phyloP scores from a whole-genome alignment of 2,113 vertebrate genomes.

The Hemicordylus capensis region DNA sequence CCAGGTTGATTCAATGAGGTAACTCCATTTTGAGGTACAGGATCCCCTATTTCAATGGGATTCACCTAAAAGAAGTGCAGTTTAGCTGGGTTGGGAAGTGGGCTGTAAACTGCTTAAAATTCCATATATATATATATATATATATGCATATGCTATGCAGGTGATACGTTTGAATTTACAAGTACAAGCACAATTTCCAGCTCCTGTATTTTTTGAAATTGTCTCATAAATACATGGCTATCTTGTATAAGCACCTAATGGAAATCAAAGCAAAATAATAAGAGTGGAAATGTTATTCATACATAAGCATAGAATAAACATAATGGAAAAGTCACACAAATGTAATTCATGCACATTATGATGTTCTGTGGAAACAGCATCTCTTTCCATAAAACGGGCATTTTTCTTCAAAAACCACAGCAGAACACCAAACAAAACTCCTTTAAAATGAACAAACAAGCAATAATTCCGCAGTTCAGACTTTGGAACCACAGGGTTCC shows the following conservation, averaged over 20 bases:
- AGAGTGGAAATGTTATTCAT: background rate
- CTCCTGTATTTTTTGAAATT: slow-evolving; percentile 2
- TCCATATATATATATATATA: no score
- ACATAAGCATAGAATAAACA: background rate
- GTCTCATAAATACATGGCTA: background rate
- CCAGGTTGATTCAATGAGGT: background rate
- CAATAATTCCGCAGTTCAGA: background rate
- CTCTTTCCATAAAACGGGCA: background rate
- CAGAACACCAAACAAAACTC: background rate
- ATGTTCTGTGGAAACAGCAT: slow-evolving; percentile 16
- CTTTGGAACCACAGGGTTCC: background rate
- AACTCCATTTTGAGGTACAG: background rate
- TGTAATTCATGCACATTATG: slow-evolving; percentile 12
- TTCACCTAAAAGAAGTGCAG: background rate
- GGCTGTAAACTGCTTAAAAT: background rate
- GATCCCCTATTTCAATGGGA: background rate
- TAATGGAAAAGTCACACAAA: slow-evolving; percentile 3
- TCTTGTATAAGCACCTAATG: slow-evolving; percentile 16
- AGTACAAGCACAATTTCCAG: slow-evolving; percentile 1
- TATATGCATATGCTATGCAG: background rate
- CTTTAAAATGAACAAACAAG: background rate
- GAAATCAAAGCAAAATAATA: slow-evolving; percentile 11
- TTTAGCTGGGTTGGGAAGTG: background rate
- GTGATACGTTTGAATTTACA: background rate
- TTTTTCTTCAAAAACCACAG: background rate